phyloP scores from a whole-genome alignment of 2,113 vertebrate genomes.

The Forbesichthys agassizii region DNA sequence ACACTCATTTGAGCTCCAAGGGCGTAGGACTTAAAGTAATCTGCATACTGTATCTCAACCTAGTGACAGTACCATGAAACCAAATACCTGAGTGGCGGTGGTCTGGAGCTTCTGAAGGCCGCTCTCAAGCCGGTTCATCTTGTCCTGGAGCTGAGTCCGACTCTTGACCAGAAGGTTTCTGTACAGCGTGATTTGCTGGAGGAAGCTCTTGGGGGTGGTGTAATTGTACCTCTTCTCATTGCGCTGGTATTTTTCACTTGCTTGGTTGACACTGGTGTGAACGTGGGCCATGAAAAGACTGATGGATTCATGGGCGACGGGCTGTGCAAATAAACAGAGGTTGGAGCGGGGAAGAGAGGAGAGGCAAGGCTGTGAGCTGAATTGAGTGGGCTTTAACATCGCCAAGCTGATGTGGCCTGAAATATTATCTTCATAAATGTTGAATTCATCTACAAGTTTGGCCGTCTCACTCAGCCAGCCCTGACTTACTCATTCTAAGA shows the following conservation, averaged over 20 bases:
- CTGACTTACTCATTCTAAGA: constrained; percentile 82
- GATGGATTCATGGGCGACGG: constrained; percentile 78
- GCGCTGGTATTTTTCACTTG: constrained; percentile 77
- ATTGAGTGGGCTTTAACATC: constrained; percentile 77
- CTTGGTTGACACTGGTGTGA: constrained; percentile 79
- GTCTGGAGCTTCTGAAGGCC: constrained; percentile 81
- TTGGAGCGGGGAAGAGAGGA: constrained; percentile 17
- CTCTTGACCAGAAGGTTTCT: constrained; percentile 80
- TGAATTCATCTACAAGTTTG: constrained; percentile 82
- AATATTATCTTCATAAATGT: constrained; percentile 77
- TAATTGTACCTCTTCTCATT: constrained; percentile 82
- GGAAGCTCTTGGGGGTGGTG: constrained; percentile 83
- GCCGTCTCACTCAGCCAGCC: constrained; percentile 68
- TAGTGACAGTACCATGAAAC: constrained; percentile 16
- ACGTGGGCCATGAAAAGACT: constrained; percentile 85
- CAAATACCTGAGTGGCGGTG: constrained; percentile 79
- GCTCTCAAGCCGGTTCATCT: constrained; percentile 76
- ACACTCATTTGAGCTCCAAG: constrained; percentile 10
- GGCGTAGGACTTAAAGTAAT: background rate
- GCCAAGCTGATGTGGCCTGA: constrained; percentile 62
- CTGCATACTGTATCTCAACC: background rate
- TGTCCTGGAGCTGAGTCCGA: constrained; percentile 65
- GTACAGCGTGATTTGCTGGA: constrained; percentile 83
- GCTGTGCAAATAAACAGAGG: constrained; percentile 77
- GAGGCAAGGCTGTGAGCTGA: constrained; percentile 49